These are phyloP conservation scores for Pempheris klunzingeri DNA, from an alignment of 2,797 vertebrate species.

Conservation along the genomic window DNA sequence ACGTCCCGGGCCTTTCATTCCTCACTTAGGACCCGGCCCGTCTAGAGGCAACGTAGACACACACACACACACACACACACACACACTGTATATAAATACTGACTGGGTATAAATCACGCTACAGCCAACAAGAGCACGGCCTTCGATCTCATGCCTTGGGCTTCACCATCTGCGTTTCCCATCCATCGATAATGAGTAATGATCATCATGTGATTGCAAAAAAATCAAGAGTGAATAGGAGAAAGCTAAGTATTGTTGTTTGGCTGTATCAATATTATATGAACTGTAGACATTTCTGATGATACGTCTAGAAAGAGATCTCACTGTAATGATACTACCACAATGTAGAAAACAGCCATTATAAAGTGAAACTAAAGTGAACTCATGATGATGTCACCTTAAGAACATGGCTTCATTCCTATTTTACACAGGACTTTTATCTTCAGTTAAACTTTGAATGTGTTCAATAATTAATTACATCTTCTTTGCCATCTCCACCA, in stretches of 20 bases:
- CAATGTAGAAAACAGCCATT: neutral
- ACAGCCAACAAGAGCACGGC: constrained; percentile 51
- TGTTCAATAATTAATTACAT: neutral
- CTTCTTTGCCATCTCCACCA: neutral
- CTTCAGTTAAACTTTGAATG: neutral
- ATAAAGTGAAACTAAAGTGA: too few relatives aligned
- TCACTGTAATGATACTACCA: too few relatives aligned
- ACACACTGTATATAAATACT: constrained; percentile 42
- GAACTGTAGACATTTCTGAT: neutral
- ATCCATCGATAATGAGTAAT: constrained; percentile 68
- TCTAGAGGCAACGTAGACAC: constrained; percentile 56
- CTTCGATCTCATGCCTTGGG: constrained; percentile 61
- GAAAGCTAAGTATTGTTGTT: constrained; percentile 8
- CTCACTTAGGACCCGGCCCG: constrained; percentile 69
- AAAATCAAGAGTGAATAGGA: constrained; percentile 25
- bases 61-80: constrained; percentile 46
- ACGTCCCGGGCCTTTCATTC: constrained; percentile 72
- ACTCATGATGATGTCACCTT: too few relatives aligned
- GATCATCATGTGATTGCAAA: constrained; percentile 53
- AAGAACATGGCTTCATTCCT: too few relatives aligned
- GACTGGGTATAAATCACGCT: constrained; percentile 71
- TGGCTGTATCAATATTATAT: neutral
- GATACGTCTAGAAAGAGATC: neutral
- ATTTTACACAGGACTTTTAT: neutral
- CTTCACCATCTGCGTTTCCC: constrained; percentile 58